Base-by-base conservation (phyloP, 2,113 vertebrate genomes). In the Chinchilla lanigera region DNA sequence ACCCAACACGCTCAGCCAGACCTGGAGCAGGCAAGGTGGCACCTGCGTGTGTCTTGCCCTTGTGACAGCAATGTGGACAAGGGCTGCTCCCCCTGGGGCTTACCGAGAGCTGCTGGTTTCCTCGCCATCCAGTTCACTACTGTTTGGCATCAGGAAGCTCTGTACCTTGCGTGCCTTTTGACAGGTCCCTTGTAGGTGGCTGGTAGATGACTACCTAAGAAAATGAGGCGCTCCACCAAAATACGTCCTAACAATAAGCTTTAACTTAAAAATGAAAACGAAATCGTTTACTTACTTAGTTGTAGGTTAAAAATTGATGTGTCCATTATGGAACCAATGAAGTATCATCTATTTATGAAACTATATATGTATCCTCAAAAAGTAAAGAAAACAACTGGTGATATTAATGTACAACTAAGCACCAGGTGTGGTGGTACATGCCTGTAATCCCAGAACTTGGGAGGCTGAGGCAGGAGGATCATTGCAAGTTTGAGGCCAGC, bases 211-310 rank as follows among this genome's bases (percentile, higher is more conserved):
- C 83, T 52, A 20, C 50, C 41, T 50, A 5, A 90, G 44, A 81
- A 30, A 73, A 80, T 20, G 41, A 41, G 22, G 52, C 7, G 5
- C 14, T 30, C 44, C 58, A 67, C 24, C 47, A 60, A 60, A 60
- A 8, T 35, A 60, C 1, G 7, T 41, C 60, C n/a, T 60, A 17
- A 30, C 26, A 52, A n/a, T 65, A 93, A 44, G 7, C 50, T 87
- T 65, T 88, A 77, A 87, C 75, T 87, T 96, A 41, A 93, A 94
- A 80, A 84, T 10, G 7, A 56, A 93, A 73, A 86, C 33, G 9
- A 77, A 63, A 80, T 73, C 47, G 91, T 47, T 89, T 75, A 81
- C 5, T 77, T 63, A 60, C 20, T 54, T 58, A 10, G 47, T 28
- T 60, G 28, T 54, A 89, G 86, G 26, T 28, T 50, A 47, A 71